Conservation (phyloP, 37 sponge, comb jelly and placozoan genomes). For the Diacarnus erythraeanus region DNA sequence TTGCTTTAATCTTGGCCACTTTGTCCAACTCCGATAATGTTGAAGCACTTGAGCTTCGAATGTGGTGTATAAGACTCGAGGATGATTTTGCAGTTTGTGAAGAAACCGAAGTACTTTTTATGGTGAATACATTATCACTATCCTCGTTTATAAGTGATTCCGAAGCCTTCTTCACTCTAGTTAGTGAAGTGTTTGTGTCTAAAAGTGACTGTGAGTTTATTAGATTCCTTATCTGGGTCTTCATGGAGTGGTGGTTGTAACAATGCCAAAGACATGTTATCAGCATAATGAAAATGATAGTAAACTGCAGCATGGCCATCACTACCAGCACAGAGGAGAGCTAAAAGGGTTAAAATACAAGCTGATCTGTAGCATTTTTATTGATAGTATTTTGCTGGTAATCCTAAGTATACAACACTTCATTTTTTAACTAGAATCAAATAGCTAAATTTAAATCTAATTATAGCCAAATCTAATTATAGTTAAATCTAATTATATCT, state of each 20-base stretch:
- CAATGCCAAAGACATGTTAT: slow-evolving; percentile 1
- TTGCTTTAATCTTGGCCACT: background rate
- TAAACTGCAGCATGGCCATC: background rate
- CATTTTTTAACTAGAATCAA: too few species aligned
- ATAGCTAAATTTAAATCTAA: too few species aligned
- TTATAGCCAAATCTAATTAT: too few species aligned
- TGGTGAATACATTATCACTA: background rate
- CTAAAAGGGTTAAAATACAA: background rate
- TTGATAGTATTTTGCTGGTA: too few species aligned
- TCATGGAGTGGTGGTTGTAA: background rate
- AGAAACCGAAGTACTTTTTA: too few species aligned
- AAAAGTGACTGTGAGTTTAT: background rate
- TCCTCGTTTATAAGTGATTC: background rate
- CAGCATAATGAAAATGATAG: background rate
- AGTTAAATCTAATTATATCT: too few species aligned
- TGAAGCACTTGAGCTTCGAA: background rate
- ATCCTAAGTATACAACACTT: too few species aligned
- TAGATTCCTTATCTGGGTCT: background rate
- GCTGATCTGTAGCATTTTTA: too few species aligned
- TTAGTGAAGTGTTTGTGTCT: background rate
- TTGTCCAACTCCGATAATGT: background rate
- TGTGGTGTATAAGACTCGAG: background rate
- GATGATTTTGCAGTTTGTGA: background rate
- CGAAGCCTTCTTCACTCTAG: too few species aligned
- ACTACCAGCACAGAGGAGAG: background rate